Conservation (phyloP, 2,888 invertebrate species). For the Tipula lateralis region DNA sequence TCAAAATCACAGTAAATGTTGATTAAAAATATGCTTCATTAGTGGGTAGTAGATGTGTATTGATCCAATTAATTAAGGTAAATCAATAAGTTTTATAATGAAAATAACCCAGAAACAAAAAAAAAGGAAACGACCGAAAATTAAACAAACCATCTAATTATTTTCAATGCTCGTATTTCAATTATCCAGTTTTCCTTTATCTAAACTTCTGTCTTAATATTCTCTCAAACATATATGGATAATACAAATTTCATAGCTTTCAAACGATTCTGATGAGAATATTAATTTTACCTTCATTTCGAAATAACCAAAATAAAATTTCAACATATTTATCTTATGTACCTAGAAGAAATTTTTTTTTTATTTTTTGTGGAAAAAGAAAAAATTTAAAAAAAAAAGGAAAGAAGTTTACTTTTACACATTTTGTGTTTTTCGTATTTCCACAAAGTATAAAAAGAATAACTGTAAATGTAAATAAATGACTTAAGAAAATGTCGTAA, state of each 20-base stretch:
- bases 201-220: constrained; percentile 11
- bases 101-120: not conserved
- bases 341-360: not conserved
- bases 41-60: not conserved
- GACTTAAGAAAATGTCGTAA: not conserved
- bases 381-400: not conserved
- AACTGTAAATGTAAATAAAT: not conserved
- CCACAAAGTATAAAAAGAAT: not conserved
- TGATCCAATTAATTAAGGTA: constrained; percentile 11
- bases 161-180: constrained; percentile 24
- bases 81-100: constrained; percentile 1
- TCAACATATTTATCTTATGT: not conserved
- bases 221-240: not conserved
- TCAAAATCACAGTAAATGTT: not conserved
- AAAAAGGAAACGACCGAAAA: not conserved
- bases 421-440: not conserved
- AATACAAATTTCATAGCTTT: constrained; percentile 7
- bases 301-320: not conserved
- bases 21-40: constrained; percentile 4
- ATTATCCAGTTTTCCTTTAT: constrained; percentile 3
- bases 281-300: not conserved
- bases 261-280: constrained; percentile 11
- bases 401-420: not conserved
- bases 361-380: not conserved
- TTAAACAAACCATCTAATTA: constrained; percentile 24